Percentiles rank a stretch among this genome's conserved stretches.
These are phyloP conservation scores for Luehdorfia chinensis DNA, from an alignment of 1,140 invertebrate species.

Conservation along the genomic window DNA sequence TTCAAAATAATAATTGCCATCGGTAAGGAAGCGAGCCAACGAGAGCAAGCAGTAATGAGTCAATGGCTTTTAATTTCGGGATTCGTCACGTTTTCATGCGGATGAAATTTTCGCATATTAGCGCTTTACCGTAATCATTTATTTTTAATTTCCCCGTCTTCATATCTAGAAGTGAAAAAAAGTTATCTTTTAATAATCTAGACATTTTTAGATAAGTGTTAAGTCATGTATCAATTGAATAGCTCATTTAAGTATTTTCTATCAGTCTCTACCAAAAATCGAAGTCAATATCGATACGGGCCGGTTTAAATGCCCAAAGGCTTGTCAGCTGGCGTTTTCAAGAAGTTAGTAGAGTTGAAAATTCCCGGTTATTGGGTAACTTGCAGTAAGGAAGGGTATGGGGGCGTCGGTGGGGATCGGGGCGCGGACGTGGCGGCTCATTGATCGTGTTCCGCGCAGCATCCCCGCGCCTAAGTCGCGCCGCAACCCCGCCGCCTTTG, in stretches of 20 bases:
- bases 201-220: too few species aligned
- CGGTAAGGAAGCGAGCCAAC: neutral
- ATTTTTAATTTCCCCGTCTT: too few species aligned
- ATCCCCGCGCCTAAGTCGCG: conserved; percentile 40
- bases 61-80: neutral
- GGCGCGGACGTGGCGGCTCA: conserved; percentile 49
- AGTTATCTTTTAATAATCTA: too few species aligned
- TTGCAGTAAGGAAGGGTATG: conserved; percentile 36
- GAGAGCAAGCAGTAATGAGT: neutral
- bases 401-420: conserved; percentile 24
- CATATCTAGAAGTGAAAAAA: too few species aligned
- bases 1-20: neutral
- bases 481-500: conserved; percentile 41
- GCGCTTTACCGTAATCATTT: too few species aligned
- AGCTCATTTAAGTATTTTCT: too few species aligned
- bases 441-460: conserved; percentile 62
- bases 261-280: too few species aligned
- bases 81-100: neutral
- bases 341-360: conserved; percentile 50
- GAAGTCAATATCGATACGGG: neutral
- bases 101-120: neutral
- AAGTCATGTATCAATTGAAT: too few species aligned
- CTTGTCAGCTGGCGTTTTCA: conserved; percentile 34
- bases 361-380: conserved; percentile 52
- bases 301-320: conserved; percentile 17